A percentile compares a stretch with the other conserved stretches of the same genome.
Conservation (phyloP, 2,888 invertebrate genomes). For the Synergus gifuensis region DNA sequence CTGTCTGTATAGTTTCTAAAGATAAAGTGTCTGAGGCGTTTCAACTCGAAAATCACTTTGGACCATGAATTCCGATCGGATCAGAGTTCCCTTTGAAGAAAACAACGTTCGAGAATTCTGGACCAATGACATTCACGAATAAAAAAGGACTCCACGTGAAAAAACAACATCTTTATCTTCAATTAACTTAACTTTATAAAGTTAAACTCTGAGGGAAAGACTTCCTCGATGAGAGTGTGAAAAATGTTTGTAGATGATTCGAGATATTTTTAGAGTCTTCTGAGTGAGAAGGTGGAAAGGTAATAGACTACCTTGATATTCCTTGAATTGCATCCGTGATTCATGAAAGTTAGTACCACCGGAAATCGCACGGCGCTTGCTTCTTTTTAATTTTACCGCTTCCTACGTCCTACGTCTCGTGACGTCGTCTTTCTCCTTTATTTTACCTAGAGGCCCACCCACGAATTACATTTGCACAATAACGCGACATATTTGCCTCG, state of each 20-base stretch:
- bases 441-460: constrained; percentile 46
- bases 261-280: neutral
- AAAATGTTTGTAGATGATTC: neutral
- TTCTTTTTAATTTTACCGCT: constrained; percentile 41
- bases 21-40: constrained; percentile 69
- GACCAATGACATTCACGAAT: constrained; percentile 6
- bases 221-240: neutral
- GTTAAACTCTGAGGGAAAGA: neutral
- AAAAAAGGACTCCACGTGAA: neutral
- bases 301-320: neutral
- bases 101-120: neutral
- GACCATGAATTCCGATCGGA: constrained; percentile 58
- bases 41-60: constrained; percentile 60
- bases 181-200: neutral
- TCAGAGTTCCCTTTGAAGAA: constrained; percentile 14
- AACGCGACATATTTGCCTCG: constrained; percentile 23
- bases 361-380: constrained; percentile 40
- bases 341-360: constrained; percentile 39
- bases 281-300: neutral
- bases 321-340: constrained; percentile 29
- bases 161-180: neutral
- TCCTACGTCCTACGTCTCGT: constrained; percentile 40
- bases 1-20: constrained; percentile 69
- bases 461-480: constrained; percentile 51
- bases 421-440: constrained; percentile 31